phyloP scores from a whole-genome alignment of 2,888 invertebrate species.

The Carterocephalus palaemon region DNA sequence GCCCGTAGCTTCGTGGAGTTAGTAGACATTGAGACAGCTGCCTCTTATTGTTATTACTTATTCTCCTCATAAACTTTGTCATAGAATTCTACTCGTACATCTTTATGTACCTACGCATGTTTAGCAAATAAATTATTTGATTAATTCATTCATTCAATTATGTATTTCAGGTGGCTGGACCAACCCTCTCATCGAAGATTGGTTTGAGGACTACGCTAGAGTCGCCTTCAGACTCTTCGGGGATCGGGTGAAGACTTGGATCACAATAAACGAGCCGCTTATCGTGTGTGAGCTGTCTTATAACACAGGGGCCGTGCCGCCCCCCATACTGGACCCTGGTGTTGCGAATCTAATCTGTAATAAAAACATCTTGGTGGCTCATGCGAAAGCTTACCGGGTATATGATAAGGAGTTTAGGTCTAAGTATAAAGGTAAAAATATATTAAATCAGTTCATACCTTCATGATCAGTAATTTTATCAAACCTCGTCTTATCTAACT shows the following conservation, averaged over 20 bases:
- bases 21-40: too few relatives aligned
- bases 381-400: slow-evolving; percentile 79
- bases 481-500: not conserved
- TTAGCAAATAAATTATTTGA: too few relatives aligned
- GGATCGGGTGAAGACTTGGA: slow-evolving; percentile 81
- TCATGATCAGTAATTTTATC: not conserved
- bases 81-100: too few relatives aligned
- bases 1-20: too few relatives aligned
- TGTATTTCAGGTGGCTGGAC: slow-evolving; percentile 76
- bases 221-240: slow-evolving; percentile 75
- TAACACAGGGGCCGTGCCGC: slow-evolving; percentile 55
- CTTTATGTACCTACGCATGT: too few relatives aligned
- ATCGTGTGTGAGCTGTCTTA: slow-evolving; percentile 55
- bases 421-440: slow-evolving; percentile 58
- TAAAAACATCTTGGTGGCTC: slow-evolving; percentile 82
- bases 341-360: slow-evolving; percentile 77
- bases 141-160: too few relatives aligned
- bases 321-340: slow-evolving; percentile 46
- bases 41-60: too few relatives aligned
- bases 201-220: slow-evolving; percentile 79
- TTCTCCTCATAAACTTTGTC: too few relatives aligned
- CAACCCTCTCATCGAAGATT: slow-evolving; percentile 77
- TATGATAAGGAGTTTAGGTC: slow-evolving; percentile 74
- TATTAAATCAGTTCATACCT: not conserved
- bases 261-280: slow-evolving; percentile 84